Conservation (phyloP, 2,888 invertebrate genomes). For the Lochmaea capreae region DNA sequence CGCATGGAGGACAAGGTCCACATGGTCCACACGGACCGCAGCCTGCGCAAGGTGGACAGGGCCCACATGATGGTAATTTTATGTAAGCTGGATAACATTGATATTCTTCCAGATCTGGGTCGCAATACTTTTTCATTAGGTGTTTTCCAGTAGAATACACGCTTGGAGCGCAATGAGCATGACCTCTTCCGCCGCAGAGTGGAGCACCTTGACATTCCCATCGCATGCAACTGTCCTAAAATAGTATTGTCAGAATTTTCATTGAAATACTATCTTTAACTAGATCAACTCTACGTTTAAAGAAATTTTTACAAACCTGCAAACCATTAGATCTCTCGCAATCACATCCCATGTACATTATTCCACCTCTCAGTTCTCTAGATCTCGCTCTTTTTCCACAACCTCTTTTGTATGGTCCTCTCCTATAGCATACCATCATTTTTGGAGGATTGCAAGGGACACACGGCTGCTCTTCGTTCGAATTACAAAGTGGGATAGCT, state of each 20-base stretch:
- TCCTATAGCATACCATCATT: conserved; percentile 69
- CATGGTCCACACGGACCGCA: conserved; percentile 47
- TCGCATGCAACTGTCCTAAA: conserved; percentile 68
- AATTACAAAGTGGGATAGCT: conserved; percentile 67
- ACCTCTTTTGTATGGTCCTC: conserved; percentile 59
- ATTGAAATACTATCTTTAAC: too few relatives aligned
- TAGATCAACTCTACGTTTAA: neutral
- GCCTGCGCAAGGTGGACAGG: conserved; percentile 38
- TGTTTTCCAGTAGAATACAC: conserved; percentile 58
- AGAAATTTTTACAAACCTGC: conserved; percentile 57
- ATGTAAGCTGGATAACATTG: conserved; percentile 60
- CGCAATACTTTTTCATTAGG: conserved; percentile 43
- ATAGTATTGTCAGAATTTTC: conserved; percentile 8
- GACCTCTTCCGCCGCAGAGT: conserved; percentile 64
- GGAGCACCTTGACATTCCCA: conserved; percentile 67
- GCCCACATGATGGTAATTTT: conserved; percentile 46
- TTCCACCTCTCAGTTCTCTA: conserved; percentile 68
- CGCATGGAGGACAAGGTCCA: conserved; percentile 49
- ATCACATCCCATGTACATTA: conserved; percentile 68
- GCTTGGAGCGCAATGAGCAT: conserved; percentile 66
- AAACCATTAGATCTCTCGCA: conserved; percentile 72
- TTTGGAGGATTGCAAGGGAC: conserved; percentile 71
- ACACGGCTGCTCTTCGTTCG: conserved; percentile 69
- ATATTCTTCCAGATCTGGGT: conserved; percentile 54
- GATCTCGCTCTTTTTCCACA: conserved; percentile 65